These are phyloP conservation scores for Troides helena DNA, from an alignment of 2,888 invertebrate genomes.

Conservation along the genomic window DNA sequence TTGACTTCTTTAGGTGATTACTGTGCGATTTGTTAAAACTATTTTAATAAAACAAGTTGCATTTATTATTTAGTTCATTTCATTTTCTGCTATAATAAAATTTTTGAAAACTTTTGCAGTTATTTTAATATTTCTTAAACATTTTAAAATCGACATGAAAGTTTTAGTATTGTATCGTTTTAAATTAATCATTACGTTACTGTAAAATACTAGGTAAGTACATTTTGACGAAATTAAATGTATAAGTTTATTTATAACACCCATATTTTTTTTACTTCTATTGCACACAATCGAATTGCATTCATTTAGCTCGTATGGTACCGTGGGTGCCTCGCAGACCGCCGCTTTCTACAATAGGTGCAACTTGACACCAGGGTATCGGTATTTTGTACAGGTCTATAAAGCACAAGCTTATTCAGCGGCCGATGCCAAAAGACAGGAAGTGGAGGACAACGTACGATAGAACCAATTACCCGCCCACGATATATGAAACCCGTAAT, in stretches of 20 bases:
- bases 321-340: slow-evolving; percentile 66
- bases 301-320: slow-evolving; percentile 32
- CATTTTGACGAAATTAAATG: not conserved
- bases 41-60: not conserved
- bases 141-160: not conserved
- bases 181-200: too few relatives aligned
- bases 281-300: slow-evolving; percentile 21
- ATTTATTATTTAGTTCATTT: not conserved
- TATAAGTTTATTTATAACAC: not conserved
- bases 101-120: too few relatives aligned
- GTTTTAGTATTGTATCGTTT: not conserved
- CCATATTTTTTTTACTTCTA: slow-evolving; percentile 10
- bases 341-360: slow-evolving; percentile 53
- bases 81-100: too few relatives aligned
- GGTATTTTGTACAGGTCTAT: slow-evolving; percentile 58
- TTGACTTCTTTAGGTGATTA: too few relatives aligned
- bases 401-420: slow-evolving; percentile 51
- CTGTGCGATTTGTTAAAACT: not conserved
- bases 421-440: slow-evolving; percentile 68
- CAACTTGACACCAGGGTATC: slow-evolving; percentile 63
- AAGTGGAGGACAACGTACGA: slow-evolving; percentile 72
- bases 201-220: too few relatives aligned
- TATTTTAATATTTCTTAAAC: not conserved
- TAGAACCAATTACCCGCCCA: slow-evolving; percentile 77
- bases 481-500: slow-evolving; percentile 76